These are phyloP conservation scores for Magallana ariakensis DNA, from an alignment of 1,140 invertebrate genomes.

Conservation along the genomic window DNA sequence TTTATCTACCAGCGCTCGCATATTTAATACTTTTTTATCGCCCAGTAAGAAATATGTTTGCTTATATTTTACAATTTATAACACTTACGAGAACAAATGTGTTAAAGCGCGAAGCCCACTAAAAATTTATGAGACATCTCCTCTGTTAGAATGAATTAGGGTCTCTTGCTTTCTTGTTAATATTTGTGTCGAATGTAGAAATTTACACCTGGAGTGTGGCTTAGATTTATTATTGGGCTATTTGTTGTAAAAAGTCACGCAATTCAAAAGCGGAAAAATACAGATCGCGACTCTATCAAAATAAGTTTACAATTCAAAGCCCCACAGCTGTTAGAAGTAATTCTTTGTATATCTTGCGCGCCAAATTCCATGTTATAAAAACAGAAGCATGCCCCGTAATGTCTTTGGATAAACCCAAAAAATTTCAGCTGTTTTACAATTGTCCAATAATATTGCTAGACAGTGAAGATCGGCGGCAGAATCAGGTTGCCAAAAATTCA, in stretches of 20 bases:
- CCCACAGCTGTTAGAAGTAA: neutral
- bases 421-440: constrained; percentile 19
- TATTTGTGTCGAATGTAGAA: neutral
- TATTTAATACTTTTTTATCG: neutral
- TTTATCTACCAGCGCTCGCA: neutral
- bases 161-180: neutral
- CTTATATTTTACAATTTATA: neutral
- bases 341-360: neutral
- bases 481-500: neutral
- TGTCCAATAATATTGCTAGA: constrained; percentile 27
- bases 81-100: neutral
- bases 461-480: neutral
- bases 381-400: neutral
- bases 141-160: neutral
- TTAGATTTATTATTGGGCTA: neutral
- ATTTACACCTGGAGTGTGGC: neutral
- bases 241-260: neutral
- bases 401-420: constrained; percentile 11
- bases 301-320: neutral
- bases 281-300: neutral
- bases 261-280: neutral
- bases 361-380: neutral
- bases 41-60: neutral
- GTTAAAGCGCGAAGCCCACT: neutral
- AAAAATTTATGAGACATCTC: neutral